Percentiles rank a stretch among this genome's conserved stretches.
phyloP scores from a whole-genome alignment of 2,888 invertebrate species.

The Cataglyphis altisquamis region DNA sequence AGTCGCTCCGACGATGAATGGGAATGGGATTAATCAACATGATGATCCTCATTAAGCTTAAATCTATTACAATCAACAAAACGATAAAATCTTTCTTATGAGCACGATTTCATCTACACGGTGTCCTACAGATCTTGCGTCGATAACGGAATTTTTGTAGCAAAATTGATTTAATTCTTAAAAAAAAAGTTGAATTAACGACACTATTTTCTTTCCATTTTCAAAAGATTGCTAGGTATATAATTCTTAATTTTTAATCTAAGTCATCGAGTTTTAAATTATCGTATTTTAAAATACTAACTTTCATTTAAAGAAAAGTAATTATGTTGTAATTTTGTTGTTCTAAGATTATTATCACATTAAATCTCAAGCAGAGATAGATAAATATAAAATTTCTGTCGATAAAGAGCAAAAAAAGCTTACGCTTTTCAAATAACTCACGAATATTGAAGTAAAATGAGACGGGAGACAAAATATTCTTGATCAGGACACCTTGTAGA shows the following conservation, averaged over 20 bases:
- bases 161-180: not conserved
- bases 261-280: not conserved
- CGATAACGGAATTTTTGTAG: not conserved
- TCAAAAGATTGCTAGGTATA: not conserved
- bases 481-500: constrained; percentile 31
- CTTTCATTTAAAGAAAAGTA: not conserved
- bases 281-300: not conserved
- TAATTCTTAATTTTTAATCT: not conserved
- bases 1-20: constrained; percentile 6
- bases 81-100: constrained; percentile 19
- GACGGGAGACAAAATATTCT: not conserved
- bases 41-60: constrained; percentile 42
- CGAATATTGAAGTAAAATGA: not conserved
- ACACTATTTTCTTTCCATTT: not conserved
- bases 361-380: not conserved
- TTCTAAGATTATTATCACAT: constrained; percentile 5
- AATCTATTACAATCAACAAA: constrained; percentile 44
- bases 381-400: not conserved
- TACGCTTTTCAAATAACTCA: not conserved
- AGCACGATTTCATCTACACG: constrained; percentile 28
- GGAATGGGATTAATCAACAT: constrained; percentile 14
- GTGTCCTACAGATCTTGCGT: constrained; percentile 13
- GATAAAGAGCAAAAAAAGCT: not conserved
- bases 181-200: not conserved
- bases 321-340: constrained; percentile 7